A percentile compares a stretch with the other conserved stretches of the same genome.
These are phyloP conservation scores for Pogonocichla stellata DNA, from an alignment of 2,113 vertebrate genomes.

Conservation along the genomic window DNA sequence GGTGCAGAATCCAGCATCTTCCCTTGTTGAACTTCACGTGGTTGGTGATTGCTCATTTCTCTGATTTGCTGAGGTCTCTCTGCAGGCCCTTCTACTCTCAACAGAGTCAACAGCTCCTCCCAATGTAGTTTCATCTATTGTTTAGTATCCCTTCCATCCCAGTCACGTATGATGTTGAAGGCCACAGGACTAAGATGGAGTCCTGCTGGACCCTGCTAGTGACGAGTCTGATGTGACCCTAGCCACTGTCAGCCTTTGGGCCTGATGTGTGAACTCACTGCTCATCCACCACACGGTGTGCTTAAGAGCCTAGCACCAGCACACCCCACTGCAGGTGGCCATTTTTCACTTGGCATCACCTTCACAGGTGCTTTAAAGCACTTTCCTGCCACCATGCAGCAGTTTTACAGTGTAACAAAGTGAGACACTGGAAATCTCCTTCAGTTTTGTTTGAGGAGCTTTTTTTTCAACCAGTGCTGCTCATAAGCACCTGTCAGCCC, in stretches of 20 bases:
- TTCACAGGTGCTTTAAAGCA: background rate
- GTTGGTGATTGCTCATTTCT: background rate
- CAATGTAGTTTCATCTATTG: background rate
- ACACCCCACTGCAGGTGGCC: background rate
- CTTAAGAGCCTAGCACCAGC: background rate
- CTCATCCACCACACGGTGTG: background rate
- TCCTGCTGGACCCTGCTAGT: background rate
- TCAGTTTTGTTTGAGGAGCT: background rate
- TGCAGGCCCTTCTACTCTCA: background rate
- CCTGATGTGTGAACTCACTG: background rate
- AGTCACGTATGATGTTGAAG: background rate
- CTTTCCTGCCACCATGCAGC: rapidly evolving
- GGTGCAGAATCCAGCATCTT: background rate
- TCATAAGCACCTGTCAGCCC: background rate
- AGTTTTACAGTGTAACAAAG: background rate
- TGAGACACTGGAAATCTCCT: background rate
- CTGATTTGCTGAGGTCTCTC: background rate
- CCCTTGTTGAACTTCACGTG: background rate
- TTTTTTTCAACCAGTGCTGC: background rate
- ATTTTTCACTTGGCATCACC: background rate
- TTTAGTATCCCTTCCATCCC: background rate
- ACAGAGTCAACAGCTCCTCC: background rate
- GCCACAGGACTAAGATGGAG: background rate
- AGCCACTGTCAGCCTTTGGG: background rate
- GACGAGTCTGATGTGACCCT: background rate